Conservation (phyloP, 2,888 invertebrate genomes). For the Drosophila quinaria region DNA sequence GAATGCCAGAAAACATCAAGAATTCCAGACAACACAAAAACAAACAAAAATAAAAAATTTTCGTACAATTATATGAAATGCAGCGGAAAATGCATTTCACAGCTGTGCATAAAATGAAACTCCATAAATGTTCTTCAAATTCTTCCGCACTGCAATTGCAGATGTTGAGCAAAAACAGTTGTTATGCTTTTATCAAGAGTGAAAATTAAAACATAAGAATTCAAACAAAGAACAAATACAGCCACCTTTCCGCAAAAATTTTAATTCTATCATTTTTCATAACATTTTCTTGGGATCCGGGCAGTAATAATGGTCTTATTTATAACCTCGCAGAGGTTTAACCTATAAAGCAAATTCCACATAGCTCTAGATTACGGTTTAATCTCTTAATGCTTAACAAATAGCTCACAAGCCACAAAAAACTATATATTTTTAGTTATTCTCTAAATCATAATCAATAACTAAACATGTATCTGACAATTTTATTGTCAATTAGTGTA, state of each 20-base stretch:
- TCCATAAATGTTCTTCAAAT: slow-evolving; percentile 11
- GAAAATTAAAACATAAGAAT: neutral
- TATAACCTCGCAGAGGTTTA: too few relatives aligned
- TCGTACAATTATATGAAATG: slow-evolving; percentile 62
- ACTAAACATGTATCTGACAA: too few relatives aligned
- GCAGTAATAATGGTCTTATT: too few relatives aligned
- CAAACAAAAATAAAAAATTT: slow-evolving; percentile 12
- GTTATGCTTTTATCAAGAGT: neutral
- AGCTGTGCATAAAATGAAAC: slow-evolving; percentile 43
- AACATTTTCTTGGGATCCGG: neutral
- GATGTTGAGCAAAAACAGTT: slow-evolving; percentile 2
- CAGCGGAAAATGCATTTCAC: slow-evolving; percentile 55
- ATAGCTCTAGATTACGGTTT: too few relatives aligned
- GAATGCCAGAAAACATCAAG: neutral
- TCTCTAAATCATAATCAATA: too few relatives aligned
- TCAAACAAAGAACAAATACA: neutral
- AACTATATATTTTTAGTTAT: too few relatives aligned
- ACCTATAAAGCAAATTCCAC: too few relatives aligned
- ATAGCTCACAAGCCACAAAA: too few relatives aligned
- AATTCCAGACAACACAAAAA: slow-evolving; percentile 9
- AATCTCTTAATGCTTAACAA: too few relatives aligned
- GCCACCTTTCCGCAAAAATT: neutral
- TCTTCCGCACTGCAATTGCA: neutral
- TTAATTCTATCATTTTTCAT: neutral
- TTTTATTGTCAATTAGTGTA: too few relatives aligned